phyloP scores from a whole-genome alignment of 2,888 invertebrate genomes.

The Pterostichus madidus region DNA sequence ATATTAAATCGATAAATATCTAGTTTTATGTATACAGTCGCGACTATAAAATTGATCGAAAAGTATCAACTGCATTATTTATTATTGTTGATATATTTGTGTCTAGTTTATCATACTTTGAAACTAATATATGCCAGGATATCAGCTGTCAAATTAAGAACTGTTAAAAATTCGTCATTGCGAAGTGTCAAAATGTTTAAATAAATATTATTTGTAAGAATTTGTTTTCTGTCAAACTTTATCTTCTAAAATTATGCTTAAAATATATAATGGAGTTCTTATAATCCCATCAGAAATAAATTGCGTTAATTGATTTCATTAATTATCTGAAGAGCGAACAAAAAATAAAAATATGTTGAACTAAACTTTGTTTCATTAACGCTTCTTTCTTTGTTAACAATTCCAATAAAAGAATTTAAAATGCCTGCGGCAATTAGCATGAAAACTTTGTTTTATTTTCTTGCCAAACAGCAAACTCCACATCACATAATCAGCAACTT shows the following conservation, averaged over 20 bases:
- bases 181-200: background rate
- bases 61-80: slow-evolving; percentile 6
- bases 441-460: background rate
- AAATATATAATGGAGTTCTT: too few species aligned
- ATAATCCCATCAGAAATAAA: too few species aligned
- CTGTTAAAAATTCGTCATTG: slow-evolving; percentile 13
- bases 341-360: too few species aligned
- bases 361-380: too few species aligned
- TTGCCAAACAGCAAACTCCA: background rate
- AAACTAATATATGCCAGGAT: background rate
- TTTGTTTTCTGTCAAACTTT: background rate
- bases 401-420: too few species aligned
- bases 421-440: too few species aligned
- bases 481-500: background rate
- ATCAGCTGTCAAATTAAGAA: slow-evolving; percentile 38
- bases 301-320: too few species aligned
- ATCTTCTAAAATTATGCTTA: too few species aligned
- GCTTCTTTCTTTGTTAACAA: too few species aligned
- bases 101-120: slow-evolving; percentile 27
- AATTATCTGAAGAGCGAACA: too few species aligned
- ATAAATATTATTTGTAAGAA: background rate
- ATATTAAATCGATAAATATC: slow-evolving; percentile 39
- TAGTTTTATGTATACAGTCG: background rate
- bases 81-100: slow-evolving; percentile 36
- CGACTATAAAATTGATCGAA: slow-evolving; percentile 1